Evolutionary conservation across 23 tunicate genomes (phyloP), one percentile per base, ranked within the genome.

Genomic region (Halocynthia roretzi): DNA sequence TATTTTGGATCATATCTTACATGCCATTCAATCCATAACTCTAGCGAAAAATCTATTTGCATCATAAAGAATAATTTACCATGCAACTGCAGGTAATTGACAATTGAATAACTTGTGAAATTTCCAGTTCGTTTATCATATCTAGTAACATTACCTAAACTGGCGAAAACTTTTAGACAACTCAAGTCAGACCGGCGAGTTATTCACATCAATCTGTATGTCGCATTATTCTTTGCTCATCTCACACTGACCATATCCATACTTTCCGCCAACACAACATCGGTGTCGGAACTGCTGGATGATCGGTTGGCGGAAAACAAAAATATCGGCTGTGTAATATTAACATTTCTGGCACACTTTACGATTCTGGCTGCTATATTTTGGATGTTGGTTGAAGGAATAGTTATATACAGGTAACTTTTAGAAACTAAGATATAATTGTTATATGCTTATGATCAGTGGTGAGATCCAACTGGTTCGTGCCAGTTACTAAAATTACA

Each of bases 351-450:
- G 64, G 56, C 31, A 8, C 78, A 74, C 56, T 52, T 74, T 5
- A 20, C 56, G 56, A 8, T 74, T 19, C 40, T 74, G 6, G 17
- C 60, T 8, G 61, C 78, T 8, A 74, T 74, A 14, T 74, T 74
- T 50, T 74, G 78, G 78, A 74, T 74, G 78, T 64, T 74, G 67
- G 56, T 74, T 7, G 78, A 74, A 54, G 78, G 78, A 54, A 54
- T 74, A 8, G 78, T 74, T 19, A 74, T 74, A 18, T 74, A 74
- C 78, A 54, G 78, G 78, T 54, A 12, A 53, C 44, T 31, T 31
- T 31, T 31, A 31, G 4, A 31, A 31, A 31, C 44, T 31, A 31
- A 31, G 44, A 31, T 1, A 31, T 31, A 31, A 31, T 31, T 31
- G 44, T 31, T 31, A 31, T 31, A 4, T 0, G 44, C 44, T 31